Evolutionary conservation across 1,140 invertebrate species (phyloP), one percentile per base, ranked within the genome.

Genomic region (Eulimnadia texana): DNA sequence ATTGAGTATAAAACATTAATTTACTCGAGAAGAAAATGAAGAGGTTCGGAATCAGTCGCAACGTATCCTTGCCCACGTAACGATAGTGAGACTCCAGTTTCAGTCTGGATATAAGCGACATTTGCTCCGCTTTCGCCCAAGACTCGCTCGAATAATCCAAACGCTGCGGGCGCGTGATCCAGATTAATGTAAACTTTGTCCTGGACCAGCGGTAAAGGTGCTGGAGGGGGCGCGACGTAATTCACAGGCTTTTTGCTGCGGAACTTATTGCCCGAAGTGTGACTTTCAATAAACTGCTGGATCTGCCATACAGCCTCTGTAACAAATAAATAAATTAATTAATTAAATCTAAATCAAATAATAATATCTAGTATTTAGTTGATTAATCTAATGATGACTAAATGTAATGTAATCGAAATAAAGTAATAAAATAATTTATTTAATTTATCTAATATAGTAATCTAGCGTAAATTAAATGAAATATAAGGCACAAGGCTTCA

Each of bases 1-100:
- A n/a, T n/a, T n/a, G n/a, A n/a, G n/a, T n/a, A n/a, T n/a, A n/a
- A n/a, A 53, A 23, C 13, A 54, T 13, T 25, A 23, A 54, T 10
- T 57, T 57, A 57, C 55, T 57, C 55, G 20, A 57, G 25, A 29
- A 57, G 33, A 29, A 57, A 57, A 57, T 57, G 55, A 57, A 19
- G 55, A 11, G 55, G 55, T 57, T 57, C 55, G 6, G 33, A 9
- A 57, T 57, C 55, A 57, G 27, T 57, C 2, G 27, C 24, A 57
- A 19, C 33, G 16, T 27, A 57, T 33, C 25, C 25, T 3, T 57
- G 55, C 9, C 55, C 55, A 27, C 33, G 55, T 22, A 57, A 57
- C 9, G 55, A 29, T 29, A 57, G 16, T 16, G 1, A 27, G 13
- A 57, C 55, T 19, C 55, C 55, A 33, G 55, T 57, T n/a, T 57